Evolutionary conservation across 1,140 invertebrate species (phyloP), one percentile per base, ranked within the genome.

Genomic region (Tribolium madens): DNA sequence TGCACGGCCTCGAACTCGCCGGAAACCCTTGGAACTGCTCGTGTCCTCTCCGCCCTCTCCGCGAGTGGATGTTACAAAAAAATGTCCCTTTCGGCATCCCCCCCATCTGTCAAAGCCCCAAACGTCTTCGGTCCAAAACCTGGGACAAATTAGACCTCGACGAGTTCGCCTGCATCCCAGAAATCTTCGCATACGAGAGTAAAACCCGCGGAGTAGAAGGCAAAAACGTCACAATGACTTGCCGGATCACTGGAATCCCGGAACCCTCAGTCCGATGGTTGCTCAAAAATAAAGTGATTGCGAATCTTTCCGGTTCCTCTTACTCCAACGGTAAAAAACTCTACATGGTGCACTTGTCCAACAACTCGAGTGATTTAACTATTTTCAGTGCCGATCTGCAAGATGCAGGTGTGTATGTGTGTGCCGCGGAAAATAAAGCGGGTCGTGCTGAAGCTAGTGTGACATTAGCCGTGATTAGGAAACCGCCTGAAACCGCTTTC

Each of bases 1-100:
- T 96, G 17, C 92, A 94, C 79, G 93, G 91, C 6, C 84, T 96
- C 50, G 92, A 94, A 80, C 84, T 95, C 18, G 89, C 92, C 10
- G 89, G 89, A 31, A 96, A 96, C 85, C 92, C 92, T 0, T 95
- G 94, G 94, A 92, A 94, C 83, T 96, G 94, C 84, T 91, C 93
- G 31, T 96, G 94, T 84, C 87, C 88, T 12, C 84, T 95, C n/a
- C 87, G 93, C 76, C 91, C 93, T 0, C 83, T 95, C 26, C 84
- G 92, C 10, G 89, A 92, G 76, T 96, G 94, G 94, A 94, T 95
- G 91, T 83, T 92, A 52, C 87, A 88, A 60, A 89, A 91, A 81
- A 95, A 95, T 83, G 90, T 96, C 48, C 93, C 93, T 1, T 91
- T 90, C 47, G 91, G 89, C 2, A 87, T 90, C 14, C 91, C 92